phyloP scores from a whole-genome alignment of 2,888 invertebrate genomes.

The Hedychridium roseum region DNA sequence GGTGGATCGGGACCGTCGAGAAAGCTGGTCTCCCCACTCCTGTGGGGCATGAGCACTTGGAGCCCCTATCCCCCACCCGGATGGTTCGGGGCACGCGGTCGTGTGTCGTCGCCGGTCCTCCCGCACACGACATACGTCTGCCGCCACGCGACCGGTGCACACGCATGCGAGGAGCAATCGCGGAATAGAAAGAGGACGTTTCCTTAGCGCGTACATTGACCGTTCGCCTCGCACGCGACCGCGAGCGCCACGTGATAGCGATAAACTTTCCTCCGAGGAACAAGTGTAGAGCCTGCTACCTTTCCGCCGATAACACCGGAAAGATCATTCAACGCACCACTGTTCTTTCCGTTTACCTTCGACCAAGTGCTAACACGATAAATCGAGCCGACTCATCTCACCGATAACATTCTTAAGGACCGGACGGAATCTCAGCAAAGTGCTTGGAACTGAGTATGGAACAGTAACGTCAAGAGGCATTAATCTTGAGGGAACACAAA shows the following conservation, averaged over 20 bases:
- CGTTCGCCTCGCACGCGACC: too few species aligned
- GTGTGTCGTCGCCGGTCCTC: constrained; percentile 58
- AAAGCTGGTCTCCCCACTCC: constrained; percentile 43
- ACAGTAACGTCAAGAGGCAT: too few species aligned
- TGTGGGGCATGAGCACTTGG: constrained; percentile 20
- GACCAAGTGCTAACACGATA: too few species aligned
- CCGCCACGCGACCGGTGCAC: constrained; percentile 63
- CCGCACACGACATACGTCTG: constrained; percentile 64
- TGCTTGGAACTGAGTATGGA: too few species aligned
- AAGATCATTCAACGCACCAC: too few species aligned
- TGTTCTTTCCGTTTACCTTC: too few species aligned
- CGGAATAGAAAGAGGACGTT: constrained; percentile 9
- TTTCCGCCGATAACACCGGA: too few species aligned
- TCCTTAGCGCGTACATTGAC: neutral
- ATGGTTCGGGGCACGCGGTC: constrained; percentile 48
- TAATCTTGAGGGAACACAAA: too few species aligned
- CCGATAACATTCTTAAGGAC: too few species aligned
- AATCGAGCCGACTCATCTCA: too few species aligned
- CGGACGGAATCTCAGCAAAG: too few species aligned
- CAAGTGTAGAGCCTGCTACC: constrained; percentile 19
- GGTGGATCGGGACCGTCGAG: neutral
- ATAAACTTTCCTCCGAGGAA: constrained; percentile 7
- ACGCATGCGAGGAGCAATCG: constrained; percentile 42
- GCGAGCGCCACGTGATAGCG: constrained; percentile 32
- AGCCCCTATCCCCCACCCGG: constrained; percentile 39